Evolutionary conservation across 2,113 vertebrate species (phyloP).

Genomic region (Pteropus alecto): DNA sequence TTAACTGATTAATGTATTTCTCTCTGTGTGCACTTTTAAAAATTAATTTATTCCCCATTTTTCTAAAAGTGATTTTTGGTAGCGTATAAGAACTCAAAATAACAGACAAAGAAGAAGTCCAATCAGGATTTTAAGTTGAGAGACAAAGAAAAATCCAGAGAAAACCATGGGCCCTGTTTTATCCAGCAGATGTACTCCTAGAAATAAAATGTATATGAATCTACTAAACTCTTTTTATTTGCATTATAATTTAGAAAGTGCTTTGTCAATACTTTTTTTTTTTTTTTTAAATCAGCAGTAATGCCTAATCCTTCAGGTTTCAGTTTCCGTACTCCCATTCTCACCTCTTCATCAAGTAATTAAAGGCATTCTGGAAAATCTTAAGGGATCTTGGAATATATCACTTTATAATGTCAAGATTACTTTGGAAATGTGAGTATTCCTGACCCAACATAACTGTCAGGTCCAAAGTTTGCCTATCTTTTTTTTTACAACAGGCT

Average conservation of each 20-base stretch:
- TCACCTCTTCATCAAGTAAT: neutral
- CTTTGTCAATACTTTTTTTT: neutral
- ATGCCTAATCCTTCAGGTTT: neutral
- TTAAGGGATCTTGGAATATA: neutral
- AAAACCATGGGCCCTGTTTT: neutral
- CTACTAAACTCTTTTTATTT: neutral
- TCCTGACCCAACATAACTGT: neutral
- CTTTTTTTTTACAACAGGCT: neutral
- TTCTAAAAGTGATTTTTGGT: neutral
- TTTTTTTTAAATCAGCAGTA: neutral
- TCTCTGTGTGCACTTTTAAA: neutral
- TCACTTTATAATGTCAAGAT: neutral
- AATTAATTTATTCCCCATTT: neutral
- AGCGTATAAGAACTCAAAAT: neutral
- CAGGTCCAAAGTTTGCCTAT: neutral
- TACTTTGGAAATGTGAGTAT: neutral
- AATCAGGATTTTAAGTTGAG: constrained; percentile 4
- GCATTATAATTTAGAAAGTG: neutral
- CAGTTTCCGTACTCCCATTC: neutral
- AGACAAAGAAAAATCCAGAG: neutral
- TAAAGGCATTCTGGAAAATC: neutral
- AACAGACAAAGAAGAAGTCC: neutral
- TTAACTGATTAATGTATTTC: neutral
- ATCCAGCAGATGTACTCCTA: neutral
- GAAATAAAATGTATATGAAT: constrained; percentile 19